Conservation (phyloP, 2,113 vertebrate species). For the Spheniscus mendiculus region DNA sequence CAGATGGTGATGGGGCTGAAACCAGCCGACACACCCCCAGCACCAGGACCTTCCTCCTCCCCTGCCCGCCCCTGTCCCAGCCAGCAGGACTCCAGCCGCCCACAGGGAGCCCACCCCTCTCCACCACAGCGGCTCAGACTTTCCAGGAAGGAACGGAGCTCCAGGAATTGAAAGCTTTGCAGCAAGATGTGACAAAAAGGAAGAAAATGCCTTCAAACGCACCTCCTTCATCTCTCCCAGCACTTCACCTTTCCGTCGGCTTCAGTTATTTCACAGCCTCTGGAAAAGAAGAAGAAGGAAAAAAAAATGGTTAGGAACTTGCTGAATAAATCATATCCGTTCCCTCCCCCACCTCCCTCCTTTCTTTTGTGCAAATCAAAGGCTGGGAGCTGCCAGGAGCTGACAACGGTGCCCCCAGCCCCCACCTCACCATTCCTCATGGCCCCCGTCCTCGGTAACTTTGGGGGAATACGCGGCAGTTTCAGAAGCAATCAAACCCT, state of each 20-base stretch:
- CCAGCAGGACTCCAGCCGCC: background rate
- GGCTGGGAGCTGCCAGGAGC: conserved; percentile 69
- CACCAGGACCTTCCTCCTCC: background rate
- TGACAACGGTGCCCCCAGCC: conserved; percentile 46
- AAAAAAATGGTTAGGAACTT: conserved; percentile 33
- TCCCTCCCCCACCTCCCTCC: conserved; percentile 37
- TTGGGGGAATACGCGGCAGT: background rate
- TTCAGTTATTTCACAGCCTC: conserved; percentile 62
- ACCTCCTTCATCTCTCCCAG: conserved; percentile 61
- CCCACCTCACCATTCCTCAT: background rate
- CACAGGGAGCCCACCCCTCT: background rate
- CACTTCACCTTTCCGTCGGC: conserved; percentile 63
- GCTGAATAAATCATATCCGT: conserved; percentile 70
- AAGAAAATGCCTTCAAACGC: conserved; percentile 53
- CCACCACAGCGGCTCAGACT: background rate
- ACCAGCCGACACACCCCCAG: rapidly evolving
- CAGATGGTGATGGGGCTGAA: background rate
- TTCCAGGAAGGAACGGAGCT: conserved; percentile 43
- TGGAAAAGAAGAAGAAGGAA: conserved; percentile 10
- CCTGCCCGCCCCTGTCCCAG: background rate
- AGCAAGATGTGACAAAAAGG: conserved; percentile 32
- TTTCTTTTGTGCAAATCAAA: conserved; percentile 70
- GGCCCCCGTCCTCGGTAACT: conserved; percentile 37
- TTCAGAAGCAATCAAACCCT: conserved; percentile 60
- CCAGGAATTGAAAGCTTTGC: conserved; percentile 50